These are phyloP conservation scores for Oplegnathus fasciatus DNA, from an alignment of 2,113 vertebrate species.

Conservation along the genomic window DNA sequence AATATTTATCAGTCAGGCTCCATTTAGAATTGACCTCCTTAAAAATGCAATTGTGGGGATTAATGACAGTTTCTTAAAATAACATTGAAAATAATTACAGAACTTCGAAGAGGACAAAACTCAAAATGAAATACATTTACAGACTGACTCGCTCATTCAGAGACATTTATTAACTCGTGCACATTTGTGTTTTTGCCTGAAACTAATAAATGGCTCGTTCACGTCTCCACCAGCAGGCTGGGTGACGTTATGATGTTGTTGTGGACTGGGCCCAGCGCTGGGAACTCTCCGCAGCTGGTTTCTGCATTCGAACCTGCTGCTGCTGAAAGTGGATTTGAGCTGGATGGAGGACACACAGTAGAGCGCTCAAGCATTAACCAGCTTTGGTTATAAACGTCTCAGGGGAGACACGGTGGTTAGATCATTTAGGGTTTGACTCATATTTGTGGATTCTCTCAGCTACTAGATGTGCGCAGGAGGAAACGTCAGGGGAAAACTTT, in stretches of 20 bases:
- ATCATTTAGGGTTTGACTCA: constrained; percentile 13
- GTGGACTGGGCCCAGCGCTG: not conserved
- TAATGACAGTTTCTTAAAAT: too few species aligned
- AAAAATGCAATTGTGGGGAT: too few species aligned
- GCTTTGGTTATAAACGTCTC: constrained; percentile 15
- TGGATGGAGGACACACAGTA: not conserved
- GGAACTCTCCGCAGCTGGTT: constrained; percentile 47
- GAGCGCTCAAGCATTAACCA: not conserved
- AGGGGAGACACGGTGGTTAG: not conserved
- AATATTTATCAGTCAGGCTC: too few species aligned
- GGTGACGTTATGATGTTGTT: not conserved
- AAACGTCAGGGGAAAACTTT: not conserved
- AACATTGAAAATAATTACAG: too few species aligned
- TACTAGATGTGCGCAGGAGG: constrained; percentile 21
- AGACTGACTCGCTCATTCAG: too few species aligned
- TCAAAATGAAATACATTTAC: too few species aligned
- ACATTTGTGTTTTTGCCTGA: not conserved
- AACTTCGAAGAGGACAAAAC: too few species aligned
- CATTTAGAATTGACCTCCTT: too few species aligned
- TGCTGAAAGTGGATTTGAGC: constrained; percentile 22
- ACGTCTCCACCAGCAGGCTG: not conserved
- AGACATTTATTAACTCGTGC: not conserved
- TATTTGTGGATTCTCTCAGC: constrained; percentile 12
- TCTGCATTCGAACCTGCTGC: constrained; percentile 32
- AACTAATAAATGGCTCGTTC: not conserved